Evolutionary conservation across 2,888 invertebrate genomes (phyloP).

Genomic region (Osedax frankpressi): DNA sequence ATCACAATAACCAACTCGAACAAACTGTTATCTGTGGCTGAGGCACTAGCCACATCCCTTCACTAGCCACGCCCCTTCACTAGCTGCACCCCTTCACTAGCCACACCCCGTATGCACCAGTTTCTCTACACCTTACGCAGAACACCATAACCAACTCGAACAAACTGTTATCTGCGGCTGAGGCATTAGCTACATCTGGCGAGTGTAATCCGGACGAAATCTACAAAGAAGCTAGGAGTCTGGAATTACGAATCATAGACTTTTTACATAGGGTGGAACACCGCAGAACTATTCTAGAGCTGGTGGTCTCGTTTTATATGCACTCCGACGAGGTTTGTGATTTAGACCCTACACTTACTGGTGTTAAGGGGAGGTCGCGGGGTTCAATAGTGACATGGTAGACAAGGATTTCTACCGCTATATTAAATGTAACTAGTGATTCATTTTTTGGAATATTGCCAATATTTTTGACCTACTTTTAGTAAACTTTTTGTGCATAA

Average conservation of each 20-base stretch:
- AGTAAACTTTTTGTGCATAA: no score
- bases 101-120: background rate
- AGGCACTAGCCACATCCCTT: slow-evolving; percentile 74
- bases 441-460: no score
- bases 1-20: slow-evolving; percentile 97
- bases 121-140: slow-evolving; percentile 26
- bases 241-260: slow-evolving; percentile 81
- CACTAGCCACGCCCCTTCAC: background rate
- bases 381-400: no score
- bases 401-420: no score
- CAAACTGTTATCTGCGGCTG: slow-evolving; percentile 84
- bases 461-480: no score
- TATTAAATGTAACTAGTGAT: no score
- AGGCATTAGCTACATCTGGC: slow-evolving; percentile 75
- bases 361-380: no score
- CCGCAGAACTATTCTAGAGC: slow-evolving; percentile 71
- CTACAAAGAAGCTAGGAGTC: slow-evolving; percentile 77
- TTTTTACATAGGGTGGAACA: slow-evolving; percentile 86
- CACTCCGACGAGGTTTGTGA: slow-evolving; percentile 76
- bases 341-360: no score
- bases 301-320: slow-evolving; percentile 85
- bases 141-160: slow-evolving; percentile 98
- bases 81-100: background rate
- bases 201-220: slow-evolving; percentile 94
- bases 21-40: slow-evolving; percentile 84